phyloP scores from a whole-genome alignment of 2,797 vertebrate species.

The Triplophysa bombifrons region DNA sequence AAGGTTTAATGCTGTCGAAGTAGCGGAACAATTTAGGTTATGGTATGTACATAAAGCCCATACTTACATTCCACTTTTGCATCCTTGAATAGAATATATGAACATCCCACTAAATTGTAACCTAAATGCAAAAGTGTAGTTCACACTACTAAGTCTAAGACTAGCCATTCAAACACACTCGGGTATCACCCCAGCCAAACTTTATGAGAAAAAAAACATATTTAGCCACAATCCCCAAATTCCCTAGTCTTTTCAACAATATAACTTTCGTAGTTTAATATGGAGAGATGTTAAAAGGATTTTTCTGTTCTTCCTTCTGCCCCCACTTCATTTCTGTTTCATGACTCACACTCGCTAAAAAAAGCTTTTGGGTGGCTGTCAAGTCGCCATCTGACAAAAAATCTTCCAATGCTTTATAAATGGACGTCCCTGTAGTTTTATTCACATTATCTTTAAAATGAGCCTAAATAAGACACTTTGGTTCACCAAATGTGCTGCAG shows the following conservation, averaged over 20 bases:
- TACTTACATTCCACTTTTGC: too few relatives aligned
- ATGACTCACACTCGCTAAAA: slow-evolving; percentile 1
- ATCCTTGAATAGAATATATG: too few relatives aligned
- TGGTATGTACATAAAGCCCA: too few relatives aligned
- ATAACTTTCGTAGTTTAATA: slow-evolving; percentile 55
- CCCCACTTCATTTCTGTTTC: slow-evolving; percentile 3
- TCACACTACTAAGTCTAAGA: too few relatives aligned
- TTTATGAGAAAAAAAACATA: slow-evolving; percentile 43
- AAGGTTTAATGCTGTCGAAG: too few relatives aligned
- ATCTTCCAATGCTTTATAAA: not conserved
- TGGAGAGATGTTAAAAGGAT: slow-evolving; percentile 70
- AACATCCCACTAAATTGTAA: too few relatives aligned
- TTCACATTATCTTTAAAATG: not conserved
- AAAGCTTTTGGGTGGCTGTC: slow-evolving; percentile 5
- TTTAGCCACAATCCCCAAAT: slow-evolving; percentile 59
- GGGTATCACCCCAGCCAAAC: not conserved
- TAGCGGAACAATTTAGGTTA: too few relatives aligned
- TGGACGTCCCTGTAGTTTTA: not conserved
- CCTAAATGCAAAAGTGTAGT: too few relatives aligned
- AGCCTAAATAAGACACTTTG: not conserved
- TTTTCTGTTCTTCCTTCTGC: slow-evolving; percentile 67
- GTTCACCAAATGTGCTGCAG: slow-evolving; percentile 1
- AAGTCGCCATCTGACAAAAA: slow-evolving; percentile 10
- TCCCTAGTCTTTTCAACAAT: slow-evolving; percentile 69
- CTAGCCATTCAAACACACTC: not conserved